Evolutionary conservation across 1,140 invertebrate genomes (phyloP).

Genomic region (Meloidogyne floridensis): DNA sequence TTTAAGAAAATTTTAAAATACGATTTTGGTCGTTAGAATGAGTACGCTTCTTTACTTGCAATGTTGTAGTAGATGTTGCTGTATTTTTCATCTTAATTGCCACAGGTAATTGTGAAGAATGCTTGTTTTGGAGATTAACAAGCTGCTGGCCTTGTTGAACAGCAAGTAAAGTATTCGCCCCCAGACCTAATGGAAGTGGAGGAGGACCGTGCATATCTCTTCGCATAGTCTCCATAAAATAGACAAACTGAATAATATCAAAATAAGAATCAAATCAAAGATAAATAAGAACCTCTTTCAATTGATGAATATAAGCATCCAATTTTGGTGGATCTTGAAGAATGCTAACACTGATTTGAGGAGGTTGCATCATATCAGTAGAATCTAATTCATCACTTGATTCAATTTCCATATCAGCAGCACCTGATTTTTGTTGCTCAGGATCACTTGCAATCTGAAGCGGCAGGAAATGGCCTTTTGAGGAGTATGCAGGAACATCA

Average conservation of each 20-base stretch:
- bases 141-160: background rate
- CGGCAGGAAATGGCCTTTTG: background rate
- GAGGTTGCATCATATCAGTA: conserved; percentile 20
- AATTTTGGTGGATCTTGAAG: conserved; percentile 11
- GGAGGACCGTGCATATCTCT: conserved; percentile 26
- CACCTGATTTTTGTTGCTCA: background rate
- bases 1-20: background rate
- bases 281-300: conserved; percentile 19
- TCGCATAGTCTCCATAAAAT: conserved; percentile 22
- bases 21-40: background rate
- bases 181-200: conserved; percentile 1
- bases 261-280: background rate
- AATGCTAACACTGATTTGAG: conserved; percentile 15
- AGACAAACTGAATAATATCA: conserved; percentile 14
- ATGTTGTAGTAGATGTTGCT: background rate
- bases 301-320: conserved; percentile 28
- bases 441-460: background rate
- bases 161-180: background rate
- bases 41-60: background rate
- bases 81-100: background rate
- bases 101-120: background rate
- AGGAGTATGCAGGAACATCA: background rate
- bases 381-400: conserved; percentile 15
- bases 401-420: background rate
- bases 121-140: background rate